Percentiles rank a stretch among this genome's conserved stretches.
Conservation (phyloP, 2,797 vertebrate genomes). For the Pipistrellus nathusii region DNA sequence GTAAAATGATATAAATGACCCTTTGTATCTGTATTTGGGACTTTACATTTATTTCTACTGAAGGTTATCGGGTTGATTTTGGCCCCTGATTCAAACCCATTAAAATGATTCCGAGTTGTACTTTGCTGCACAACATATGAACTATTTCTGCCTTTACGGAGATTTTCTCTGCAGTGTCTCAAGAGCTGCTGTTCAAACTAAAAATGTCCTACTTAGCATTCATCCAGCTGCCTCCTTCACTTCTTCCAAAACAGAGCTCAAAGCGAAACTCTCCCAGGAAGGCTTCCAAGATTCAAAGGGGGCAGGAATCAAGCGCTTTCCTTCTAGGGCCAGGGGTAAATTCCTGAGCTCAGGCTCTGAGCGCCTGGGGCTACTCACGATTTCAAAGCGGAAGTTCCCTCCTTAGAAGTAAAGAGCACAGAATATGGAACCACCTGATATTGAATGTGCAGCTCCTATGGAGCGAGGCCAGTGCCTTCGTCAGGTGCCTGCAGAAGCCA, state of each 20-base stretch:
- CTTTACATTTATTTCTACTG: conserved; percentile 30
- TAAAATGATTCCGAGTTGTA: conserved; percentile 20
- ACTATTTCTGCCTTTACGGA: conserved; percentile 65
- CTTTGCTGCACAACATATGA: conserved; percentile 43
- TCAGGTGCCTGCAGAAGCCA: background rate
- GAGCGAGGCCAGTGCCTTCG: background rate
- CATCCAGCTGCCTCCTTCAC: conserved; percentile 68
- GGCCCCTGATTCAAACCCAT: background rate
- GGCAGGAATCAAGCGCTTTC: conserved; percentile 63
- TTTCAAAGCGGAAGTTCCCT: conserved; percentile 71
- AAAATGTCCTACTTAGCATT: conserved; percentile 80
- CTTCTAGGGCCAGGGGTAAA: conserved; percentile 66
- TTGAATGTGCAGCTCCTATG: background rate
- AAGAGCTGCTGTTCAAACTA: conserved; percentile 73
- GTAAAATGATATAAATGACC: background rate
- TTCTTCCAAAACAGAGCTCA: conserved; percentile 75
- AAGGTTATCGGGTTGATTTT: conserved; percentile 23
- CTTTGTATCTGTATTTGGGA: conserved; percentile 30
- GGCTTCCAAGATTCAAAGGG: conserved; percentile 80
- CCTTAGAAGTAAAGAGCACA: conserved; percentile 53
- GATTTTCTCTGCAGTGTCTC: conserved; percentile 66
- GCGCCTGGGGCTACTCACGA: conserved; percentile 60
- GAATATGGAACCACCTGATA: background rate
- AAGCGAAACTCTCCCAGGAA: conserved; percentile 81
- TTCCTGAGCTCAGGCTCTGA: conserved; percentile 29